Conservation (phyloP, 2,888 invertebrate species). For the Arrhopalites spinosus region DNA sequence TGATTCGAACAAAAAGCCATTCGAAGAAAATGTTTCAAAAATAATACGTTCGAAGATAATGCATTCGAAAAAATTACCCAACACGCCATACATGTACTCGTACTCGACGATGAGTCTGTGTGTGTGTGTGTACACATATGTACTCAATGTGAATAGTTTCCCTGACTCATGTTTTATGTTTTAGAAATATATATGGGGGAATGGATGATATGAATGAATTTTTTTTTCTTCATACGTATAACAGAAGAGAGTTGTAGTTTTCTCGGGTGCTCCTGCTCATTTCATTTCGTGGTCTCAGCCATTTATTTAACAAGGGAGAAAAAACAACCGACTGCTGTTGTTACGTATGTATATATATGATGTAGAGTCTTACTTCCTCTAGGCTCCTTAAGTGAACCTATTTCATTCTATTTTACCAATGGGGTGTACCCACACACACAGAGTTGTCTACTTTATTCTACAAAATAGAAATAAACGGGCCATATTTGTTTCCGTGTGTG, state of each 20-base stretch:
- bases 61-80: too few species aligned
- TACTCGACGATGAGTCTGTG: too few species aligned
- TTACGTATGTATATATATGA: neutral
- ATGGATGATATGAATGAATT: too few species aligned
- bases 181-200: neutral
- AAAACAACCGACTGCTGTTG: constrained; percentile 7
- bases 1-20: too few species aligned
- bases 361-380: too few species aligned
- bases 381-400: neutral
- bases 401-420: neutral
- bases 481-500: constrained; percentile 9
- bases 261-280: constrained; percentile 1
- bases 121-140: too few species aligned
- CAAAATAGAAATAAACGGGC: constrained; percentile 19
- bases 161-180: neutral
- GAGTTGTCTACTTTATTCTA: neutral
- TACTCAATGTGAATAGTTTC: too few species aligned
- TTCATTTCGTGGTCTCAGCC: constrained; percentile 17
- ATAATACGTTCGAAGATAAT: too few species aligned
- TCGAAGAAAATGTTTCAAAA: too few species aligned
- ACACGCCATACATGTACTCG: too few species aligned
- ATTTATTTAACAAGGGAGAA: constrained; percentile 20
- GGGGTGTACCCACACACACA: neutral
- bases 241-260: too few species aligned
- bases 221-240: too few species aligned